phyloP scores from a whole-genome alignment of 1,140 invertebrate genomes.

The Neocloeon triangulifer region DNA sequence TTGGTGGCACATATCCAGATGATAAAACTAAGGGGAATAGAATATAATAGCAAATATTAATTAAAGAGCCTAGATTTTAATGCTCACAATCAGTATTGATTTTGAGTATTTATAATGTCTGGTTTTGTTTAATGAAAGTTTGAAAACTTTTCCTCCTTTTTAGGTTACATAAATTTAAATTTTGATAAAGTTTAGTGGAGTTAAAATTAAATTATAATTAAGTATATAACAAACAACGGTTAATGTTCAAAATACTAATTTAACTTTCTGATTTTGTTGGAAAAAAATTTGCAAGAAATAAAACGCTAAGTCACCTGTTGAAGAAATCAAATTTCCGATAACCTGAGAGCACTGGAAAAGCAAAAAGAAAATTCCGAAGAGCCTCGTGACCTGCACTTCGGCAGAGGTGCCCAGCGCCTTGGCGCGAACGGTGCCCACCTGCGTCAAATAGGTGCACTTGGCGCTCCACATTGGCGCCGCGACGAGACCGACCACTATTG shows the following conservation, averaged over 20 bases:
- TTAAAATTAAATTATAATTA: too few relatives aligned
- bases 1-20: too few relatives aligned
- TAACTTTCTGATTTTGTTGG: neutral
- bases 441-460: slow-evolving; percentile 85
- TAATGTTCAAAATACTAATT: neutral
- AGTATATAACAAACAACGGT: too few relatives aligned
- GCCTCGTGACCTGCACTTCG: slow-evolving; percentile 76
- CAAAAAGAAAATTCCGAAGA: slow-evolving; percentile 97
- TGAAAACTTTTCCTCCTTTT: too few relatives aligned
- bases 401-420: slow-evolving; percentile 66
- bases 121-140: too few relatives aligned
- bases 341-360: slow-evolving; percentile 88
- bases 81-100: neutral
- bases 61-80: too few relatives aligned
- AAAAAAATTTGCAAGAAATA: neutral
- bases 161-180: too few relatives aligned
- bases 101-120: too few relatives aligned
- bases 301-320: slow-evolving; percentile 39
- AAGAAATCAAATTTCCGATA: slow-evolving; percentile 93
- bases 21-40: too few relatives aligned
- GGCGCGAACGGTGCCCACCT: slow-evolving; percentile 71
- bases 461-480: slow-evolving; percentile 93
- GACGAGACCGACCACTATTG: slow-evolving; percentile 67
- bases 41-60: too few relatives aligned
- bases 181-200: too few relatives aligned